Evolutionary conservation across 37 sponge, comb jelly and placozoan species (phyloP).

Genomic region (Aplysina aerophoba): DNA sequence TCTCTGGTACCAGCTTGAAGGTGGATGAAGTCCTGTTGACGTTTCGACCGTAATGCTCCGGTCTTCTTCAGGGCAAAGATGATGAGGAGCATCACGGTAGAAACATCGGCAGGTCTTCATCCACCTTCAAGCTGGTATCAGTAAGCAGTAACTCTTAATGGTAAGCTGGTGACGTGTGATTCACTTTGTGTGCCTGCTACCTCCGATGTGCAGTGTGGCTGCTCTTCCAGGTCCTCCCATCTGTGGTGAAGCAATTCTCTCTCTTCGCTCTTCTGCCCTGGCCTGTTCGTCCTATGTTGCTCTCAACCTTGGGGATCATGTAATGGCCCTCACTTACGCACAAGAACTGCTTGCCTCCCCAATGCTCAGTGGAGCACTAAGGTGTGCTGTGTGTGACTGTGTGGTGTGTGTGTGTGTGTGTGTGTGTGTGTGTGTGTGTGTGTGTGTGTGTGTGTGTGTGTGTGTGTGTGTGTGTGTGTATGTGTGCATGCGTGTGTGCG

Average conservation of each 20-base stretch:
- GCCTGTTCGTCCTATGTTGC: conserved; percentile 84
- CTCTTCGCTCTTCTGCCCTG: conserved; percentile 55
- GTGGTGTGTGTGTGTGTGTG: conserved; percentile 31
- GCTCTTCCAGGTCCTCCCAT: conserved; percentile 78
- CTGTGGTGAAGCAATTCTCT: conserved; percentile 46
- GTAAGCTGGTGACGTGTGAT: too few species aligned
- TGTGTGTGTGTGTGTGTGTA: neutral
- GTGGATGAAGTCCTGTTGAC: too few species aligned
- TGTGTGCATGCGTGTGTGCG: neutral
- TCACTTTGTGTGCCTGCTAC: neutral
- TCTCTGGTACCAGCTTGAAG: too few species aligned
- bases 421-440: conserved; percentile 21
- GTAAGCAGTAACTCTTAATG: too few species aligned
- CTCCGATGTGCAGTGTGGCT: neutral
- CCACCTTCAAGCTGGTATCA: too few species aligned
- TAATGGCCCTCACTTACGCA: conserved; percentile 79
- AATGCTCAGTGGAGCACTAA: conserved; percentile 50
- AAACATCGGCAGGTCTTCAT: too few species aligned
- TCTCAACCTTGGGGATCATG: conserved; percentile 89
- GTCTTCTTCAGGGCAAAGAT: conserved; percentile 61
- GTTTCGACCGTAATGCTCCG: conserved; percentile 66
- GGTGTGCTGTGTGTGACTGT: conserved; percentile 34
- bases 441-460: conserved; percentile 22
- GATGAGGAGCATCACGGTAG: too few species aligned
- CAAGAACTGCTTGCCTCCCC: conserved; percentile 60